Evolutionary conservation across 2,113 vertebrate species (phyloP).

Genomic region (Tachuris rubrigastra): DNA sequence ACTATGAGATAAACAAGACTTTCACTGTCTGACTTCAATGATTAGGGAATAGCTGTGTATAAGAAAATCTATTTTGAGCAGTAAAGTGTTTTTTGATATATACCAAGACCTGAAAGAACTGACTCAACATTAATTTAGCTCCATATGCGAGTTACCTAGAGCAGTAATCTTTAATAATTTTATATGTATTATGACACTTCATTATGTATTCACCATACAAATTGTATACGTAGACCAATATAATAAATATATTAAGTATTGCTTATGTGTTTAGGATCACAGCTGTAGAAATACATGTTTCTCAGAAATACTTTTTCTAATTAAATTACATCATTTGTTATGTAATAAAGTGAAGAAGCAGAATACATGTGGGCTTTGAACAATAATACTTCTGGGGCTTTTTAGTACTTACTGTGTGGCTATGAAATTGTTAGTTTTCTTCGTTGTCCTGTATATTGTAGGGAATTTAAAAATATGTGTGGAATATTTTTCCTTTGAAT

Average conservation of each 20-base stretch:
- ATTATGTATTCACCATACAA: not conserved
- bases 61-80: not conserved
- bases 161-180: not conserved
- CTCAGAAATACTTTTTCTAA: not conserved
- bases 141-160: not conserved
- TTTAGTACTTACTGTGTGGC: not conserved
- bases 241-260: not conserved
- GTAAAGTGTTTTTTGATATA: not conserved
- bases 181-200: not conserved
- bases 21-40: not conserved
- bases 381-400: not conserved
- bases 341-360: not conserved
- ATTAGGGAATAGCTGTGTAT: not conserved
- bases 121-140: not conserved
- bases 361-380: not conserved
- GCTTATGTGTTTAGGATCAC: not conserved
- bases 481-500: not conserved
- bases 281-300: not conserved
- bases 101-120: not conserved
- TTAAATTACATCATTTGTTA: not conserved
- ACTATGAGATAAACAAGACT: not conserved
- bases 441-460: not conserved
- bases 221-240: not conserved
- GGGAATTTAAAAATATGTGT: not conserved
- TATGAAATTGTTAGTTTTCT: not conserved